Percentiles rank a stretch among this genome's conserved stretches.
Evolutionary conservation across 2,888 invertebrate species (phyloP).

Genomic region (Eretmocerus hayati): DNA sequence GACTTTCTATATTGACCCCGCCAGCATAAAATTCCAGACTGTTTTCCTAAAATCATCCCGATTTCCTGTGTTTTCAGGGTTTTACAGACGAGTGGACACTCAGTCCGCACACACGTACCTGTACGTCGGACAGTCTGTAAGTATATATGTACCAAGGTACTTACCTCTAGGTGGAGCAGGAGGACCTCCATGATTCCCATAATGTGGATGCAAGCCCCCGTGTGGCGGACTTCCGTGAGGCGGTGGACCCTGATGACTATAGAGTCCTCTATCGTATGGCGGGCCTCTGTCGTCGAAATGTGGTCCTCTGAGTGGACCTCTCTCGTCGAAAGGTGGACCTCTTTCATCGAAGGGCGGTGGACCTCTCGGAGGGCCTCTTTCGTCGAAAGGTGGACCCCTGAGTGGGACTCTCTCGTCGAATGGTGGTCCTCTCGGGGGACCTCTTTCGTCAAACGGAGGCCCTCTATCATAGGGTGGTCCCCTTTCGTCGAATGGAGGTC

Average conservation of each 20-base stretch:
- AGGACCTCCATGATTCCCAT: constrained; percentile 8
- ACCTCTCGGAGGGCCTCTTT: constrained; percentile 13
- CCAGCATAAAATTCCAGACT: no score
- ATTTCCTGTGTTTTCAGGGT: no score
- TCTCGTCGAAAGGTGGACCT: not conserved
- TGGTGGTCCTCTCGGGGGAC: no score
- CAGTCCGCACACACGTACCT: no score
- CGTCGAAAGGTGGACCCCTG: not conserved
- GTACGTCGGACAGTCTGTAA: no score
- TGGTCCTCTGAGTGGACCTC: not conserved
- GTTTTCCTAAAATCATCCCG: no score
- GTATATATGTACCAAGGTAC: no score
- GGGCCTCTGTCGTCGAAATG: not conserved
- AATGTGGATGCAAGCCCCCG: constrained; percentile 14
- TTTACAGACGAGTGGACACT: no score
- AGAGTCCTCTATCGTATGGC: not conserved
- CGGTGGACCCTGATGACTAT: not conserved
- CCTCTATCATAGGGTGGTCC: constrained; percentile 1
- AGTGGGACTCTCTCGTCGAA: not conserved
- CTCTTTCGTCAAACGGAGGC: not conserved
- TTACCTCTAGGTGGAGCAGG: constrained; percentile 12
- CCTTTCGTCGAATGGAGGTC: not conserved
- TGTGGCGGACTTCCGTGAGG: constrained; percentile 14
- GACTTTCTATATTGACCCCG: no score
- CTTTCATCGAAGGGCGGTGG: not conserved